These are phyloP conservation scores for Noturus placidus DNA, from an alignment of 2,113 vertebrate species.

Conservation along the genomic window DNA sequence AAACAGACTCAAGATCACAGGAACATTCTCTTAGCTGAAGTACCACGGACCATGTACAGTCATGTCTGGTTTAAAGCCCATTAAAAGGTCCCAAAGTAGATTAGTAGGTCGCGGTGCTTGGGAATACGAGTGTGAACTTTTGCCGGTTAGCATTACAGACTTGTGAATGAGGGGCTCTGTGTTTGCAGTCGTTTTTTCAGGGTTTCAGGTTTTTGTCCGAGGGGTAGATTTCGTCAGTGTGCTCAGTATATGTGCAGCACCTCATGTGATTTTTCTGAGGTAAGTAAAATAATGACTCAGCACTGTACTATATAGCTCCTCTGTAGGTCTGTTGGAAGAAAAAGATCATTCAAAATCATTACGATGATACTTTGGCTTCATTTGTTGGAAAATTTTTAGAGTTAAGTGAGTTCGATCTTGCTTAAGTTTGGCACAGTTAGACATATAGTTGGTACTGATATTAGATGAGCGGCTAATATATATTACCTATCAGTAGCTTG, in stretches of 20 bases:
- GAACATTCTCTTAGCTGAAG: neutral
- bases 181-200: neutral
- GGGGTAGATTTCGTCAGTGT: neutral
- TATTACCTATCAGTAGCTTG: neutral
- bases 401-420: no score
- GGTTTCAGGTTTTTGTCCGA: neutral
- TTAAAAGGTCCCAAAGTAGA: constrained; percentile 31
- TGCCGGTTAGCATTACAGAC: neutral
- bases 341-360: neutral
- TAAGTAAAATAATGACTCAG: neutral
- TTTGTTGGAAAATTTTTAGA: neutral
- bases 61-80: constrained; percentile 5
- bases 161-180: neutral
- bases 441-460: neutral
- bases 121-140: constrained; percentile 1
- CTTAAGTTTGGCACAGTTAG: neutral
- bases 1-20: constrained; percentile 10
- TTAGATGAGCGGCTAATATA: neutral
- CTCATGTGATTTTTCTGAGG: neutral
- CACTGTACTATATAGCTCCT: no score
- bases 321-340: neutral
- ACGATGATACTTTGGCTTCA: neutral
- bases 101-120: constrained; percentile 20
- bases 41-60: constrained; percentile 12
- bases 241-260: constrained; percentile 4